A percentile compares a stretch with the other conserved stretches of the same genome.
Evolutionary conservation across 2,888 invertebrate species (phyloP).

Genomic region (Andrena fulva): DNA sequence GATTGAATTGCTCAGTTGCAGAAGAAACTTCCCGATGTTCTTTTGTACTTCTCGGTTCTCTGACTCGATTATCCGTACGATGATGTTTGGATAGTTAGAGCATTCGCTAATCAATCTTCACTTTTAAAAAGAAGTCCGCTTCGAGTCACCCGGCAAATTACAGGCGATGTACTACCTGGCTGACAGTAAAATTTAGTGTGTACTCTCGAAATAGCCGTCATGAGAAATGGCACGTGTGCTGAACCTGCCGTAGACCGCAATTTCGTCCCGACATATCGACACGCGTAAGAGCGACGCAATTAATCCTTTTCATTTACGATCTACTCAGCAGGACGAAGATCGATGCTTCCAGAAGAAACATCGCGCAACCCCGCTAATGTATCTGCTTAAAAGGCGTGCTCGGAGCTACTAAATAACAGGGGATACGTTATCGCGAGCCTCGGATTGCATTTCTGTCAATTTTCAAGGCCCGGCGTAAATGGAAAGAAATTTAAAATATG

Average conservation of each 20-base stretch:
- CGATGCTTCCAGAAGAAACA: conserved; percentile 40
- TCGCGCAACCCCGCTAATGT: conserved; percentile 46
- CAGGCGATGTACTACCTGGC: background rate
- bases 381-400: background rate
- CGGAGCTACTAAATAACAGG: background rate
- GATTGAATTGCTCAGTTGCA: conserved; percentile 2
- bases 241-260: background rate
- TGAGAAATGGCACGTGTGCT: conserved; percentile 3
- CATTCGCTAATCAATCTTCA: conserved; percentile 6
- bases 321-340: conserved; percentile 50
- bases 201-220: conserved; percentile 10
- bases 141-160: conserved; percentile 3
- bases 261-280: conserved; percentile 21
- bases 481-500: background rate
- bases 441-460: background rate
- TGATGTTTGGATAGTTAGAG: conserved; percentile 8
- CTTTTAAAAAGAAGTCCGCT: background rate
- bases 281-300: conserved; percentile 33
- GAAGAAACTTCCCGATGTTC: background rate
- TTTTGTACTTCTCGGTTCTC: background rate
- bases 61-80: background rate
- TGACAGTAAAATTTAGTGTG: conserved; percentile 17
- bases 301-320: conserved; percentile 30
- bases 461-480: background rate
- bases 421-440: background rate